These are phyloP conservation scores for Drosophila picticornis DNA, from an alignment of 2,888 invertebrate genomes.

Conservation along the genomic window DNA sequence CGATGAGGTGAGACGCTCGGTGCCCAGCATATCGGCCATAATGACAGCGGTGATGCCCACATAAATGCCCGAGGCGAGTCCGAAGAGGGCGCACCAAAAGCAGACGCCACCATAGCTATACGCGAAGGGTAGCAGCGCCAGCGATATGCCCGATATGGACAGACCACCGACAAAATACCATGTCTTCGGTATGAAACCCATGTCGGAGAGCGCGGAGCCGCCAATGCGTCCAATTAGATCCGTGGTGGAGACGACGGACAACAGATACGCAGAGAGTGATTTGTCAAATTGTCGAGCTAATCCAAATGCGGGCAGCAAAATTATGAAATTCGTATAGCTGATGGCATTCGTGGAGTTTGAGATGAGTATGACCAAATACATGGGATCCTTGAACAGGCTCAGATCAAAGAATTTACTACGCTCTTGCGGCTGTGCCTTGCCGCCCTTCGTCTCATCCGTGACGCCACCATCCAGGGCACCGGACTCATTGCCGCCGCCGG, in stretches of 20 bases:
- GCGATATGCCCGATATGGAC: conserved; percentile 90
- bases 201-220: conserved; percentile 93
- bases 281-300: conserved; percentile 90
- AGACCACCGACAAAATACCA: conserved; percentile 94
- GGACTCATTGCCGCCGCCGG: conserved; percentile 42
- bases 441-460: conserved; percentile 31
- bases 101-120: conserved; percentile 88
- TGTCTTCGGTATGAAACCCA: conserved; percentile 91
- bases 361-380: conserved; percentile 92
- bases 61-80: conserved; percentile 93
- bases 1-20: conserved; percentile 93
- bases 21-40: conserved; percentile 94
- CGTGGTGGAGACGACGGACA: conserved; percentile 92
- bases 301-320: conserved; percentile 92
- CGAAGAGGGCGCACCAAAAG: conserved; percentile 91
- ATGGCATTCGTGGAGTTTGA: conserved; percentile 95
- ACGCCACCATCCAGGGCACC: conserved; percentile 70
- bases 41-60: conserved; percentile 94
- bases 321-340: conserved; percentile 94
- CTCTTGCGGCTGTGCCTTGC: conserved; percentile 29
- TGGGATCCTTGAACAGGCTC: conserved; percentile 90
- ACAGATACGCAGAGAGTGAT: conserved; percentile 89
- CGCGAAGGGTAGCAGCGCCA: conserved; percentile 90
- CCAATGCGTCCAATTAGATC: conserved; percentile 94
- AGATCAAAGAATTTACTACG: conserved; percentile 90